Evolutionary conservation across 2,113 vertebrate genomes (phyloP).

Genomic region (Embiotoca jacksoni): DNA sequence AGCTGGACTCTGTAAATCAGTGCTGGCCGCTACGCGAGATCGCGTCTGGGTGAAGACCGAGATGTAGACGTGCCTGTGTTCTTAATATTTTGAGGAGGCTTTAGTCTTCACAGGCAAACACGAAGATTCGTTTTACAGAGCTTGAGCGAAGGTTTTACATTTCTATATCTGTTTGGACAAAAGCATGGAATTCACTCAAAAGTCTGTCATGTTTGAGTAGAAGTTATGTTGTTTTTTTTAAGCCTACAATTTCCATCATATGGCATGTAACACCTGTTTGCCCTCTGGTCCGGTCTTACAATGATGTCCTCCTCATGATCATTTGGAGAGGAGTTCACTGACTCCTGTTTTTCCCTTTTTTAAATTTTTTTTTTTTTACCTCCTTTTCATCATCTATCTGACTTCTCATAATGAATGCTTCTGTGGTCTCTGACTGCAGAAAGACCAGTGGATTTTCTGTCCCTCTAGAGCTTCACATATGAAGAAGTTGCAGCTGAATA

Average conservation of each 20-base stretch:
- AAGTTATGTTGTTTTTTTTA: background rate
- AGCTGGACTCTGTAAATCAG: conserved; percentile 17
- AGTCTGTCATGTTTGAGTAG: background rate
- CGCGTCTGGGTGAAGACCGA: background rate
- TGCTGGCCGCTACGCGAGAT: background rate
- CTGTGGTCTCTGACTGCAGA: conserved; percentile 36
- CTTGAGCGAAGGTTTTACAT: background rate
- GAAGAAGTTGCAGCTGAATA: conserved; percentile 56
- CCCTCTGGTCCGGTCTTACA: no score
- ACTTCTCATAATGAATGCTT: conserved; percentile 23
- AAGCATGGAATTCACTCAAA: background rate
- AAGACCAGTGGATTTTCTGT: conserved; percentile 26
- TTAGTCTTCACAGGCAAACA: background rate
- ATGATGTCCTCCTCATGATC: no score
- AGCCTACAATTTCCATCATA: no score
- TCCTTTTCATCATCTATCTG: no score
- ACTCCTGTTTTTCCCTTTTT: conserved; percentile 2
- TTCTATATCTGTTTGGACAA: no score
- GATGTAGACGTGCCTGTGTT: conserved; percentile 12
- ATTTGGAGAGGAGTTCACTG: no score
- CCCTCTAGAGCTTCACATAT: conserved; percentile 21
- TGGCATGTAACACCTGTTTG: no score
- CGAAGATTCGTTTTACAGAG: background rate
- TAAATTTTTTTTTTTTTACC: background rate
- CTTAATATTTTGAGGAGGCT: background rate